phyloP scores from a whole-genome alignment of 2,113 vertebrate genomes.

The Oxygymnocypris stewartii region DNA sequence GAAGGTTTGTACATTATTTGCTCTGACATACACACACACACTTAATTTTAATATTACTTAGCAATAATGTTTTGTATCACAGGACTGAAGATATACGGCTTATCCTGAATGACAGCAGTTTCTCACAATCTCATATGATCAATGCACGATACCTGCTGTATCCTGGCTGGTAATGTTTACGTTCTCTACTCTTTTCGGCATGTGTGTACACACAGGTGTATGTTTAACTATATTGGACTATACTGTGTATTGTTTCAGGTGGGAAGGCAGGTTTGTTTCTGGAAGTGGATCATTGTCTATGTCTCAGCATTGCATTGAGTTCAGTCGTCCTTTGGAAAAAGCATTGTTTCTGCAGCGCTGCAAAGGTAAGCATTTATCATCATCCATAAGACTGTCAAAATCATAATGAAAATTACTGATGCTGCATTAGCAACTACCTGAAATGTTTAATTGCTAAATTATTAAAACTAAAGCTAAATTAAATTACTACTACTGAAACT shows the following conservation, averaged over 20 bases:
- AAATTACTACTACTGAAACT: background rate
- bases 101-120: constrained; percentile 89
- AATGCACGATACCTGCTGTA: constrained; percentile 90
- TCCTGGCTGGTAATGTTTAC: constrained; percentile 88
- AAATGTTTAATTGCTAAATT: background rate
- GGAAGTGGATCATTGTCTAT: constrained; percentile 81
- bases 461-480: background rate
- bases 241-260: constrained; percentile 76
- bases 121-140: constrained; percentile 85
- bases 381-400: background rate
- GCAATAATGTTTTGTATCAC: constrained; percentile 17
- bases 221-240: constrained; percentile 1
- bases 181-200: background rate
- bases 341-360: constrained; percentile 83
- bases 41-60: background rate
- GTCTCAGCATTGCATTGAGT: constrained; percentile 85
- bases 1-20: constrained; percentile 76
- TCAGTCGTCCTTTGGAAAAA: constrained; percentile 87
- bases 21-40: constrained; percentile 6
- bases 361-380: constrained; percentile 78
- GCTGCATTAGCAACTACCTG: background rate
- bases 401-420: too few relatives aligned
- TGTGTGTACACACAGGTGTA: background rate
- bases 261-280: constrained; percentile 81
- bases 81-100: constrained; percentile 91